Conservation (phyloP, 2,888 invertebrate genomes). For the Ophraella communa region DNA sequence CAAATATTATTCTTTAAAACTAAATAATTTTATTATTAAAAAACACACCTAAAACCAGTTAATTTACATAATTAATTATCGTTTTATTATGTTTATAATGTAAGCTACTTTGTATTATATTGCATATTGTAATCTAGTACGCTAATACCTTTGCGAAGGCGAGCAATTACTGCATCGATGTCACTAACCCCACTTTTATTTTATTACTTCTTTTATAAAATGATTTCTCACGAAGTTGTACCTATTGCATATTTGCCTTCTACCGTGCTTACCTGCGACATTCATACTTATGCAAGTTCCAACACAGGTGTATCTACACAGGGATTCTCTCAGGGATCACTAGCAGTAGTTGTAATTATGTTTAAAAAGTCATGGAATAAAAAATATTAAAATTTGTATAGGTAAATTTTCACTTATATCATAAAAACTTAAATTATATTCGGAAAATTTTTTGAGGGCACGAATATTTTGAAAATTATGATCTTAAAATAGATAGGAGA, state of each 20-base stretch:
- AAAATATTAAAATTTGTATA: too few relatives aligned
- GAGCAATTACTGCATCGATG: conserved; percentile 33
- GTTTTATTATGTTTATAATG: not conserved
- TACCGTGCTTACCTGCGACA: conserved; percentile 19
- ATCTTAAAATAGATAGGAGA: too few relatives aligned
- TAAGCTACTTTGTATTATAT: not conserved
- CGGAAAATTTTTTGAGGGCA: too few relatives aligned
- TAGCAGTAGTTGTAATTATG: not conserved
- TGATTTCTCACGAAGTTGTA: conserved; percentile 43
- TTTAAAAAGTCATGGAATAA: too few relatives aligned
- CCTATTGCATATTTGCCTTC: conserved; percentile 39
- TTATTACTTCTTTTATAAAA: conserved; percentile 40
- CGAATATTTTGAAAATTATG: too few relatives aligned
- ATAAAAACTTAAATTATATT: too few relatives aligned
- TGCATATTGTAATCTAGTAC: not conserved
- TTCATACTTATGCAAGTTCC: conserved; percentile 29
- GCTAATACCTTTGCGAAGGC: not conserved
- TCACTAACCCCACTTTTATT: conserved; percentile 47
- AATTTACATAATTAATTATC: too few relatives aligned
- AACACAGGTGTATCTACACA: not conserved
- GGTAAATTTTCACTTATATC: too few relatives aligned
- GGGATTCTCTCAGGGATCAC: not conserved
- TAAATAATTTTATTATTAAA: too few relatives aligned
- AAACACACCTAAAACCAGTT: too few relatives aligned
- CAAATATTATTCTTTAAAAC: too few relatives aligned